Conservation (phyloP, 2,113 vertebrate species). For the Caracal caracal region DNA sequence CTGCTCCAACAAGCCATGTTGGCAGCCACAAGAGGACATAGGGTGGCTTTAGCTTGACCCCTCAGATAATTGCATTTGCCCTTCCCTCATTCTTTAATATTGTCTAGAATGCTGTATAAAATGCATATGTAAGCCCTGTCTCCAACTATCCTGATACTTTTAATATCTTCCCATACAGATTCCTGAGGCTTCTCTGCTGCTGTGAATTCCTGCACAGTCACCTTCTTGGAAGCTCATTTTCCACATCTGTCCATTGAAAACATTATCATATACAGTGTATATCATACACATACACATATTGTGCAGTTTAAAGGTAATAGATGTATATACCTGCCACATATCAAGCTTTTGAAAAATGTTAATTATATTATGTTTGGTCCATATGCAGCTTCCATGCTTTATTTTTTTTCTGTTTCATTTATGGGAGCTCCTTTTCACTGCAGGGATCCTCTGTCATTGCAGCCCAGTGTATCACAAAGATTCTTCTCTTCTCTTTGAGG, state of each 20-base stretch:
- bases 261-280: too few species aligned
- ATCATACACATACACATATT: neutral
- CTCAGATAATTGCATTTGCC: neutral
- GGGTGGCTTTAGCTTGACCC: neutral
- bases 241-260: neutral
- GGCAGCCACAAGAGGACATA: neutral
- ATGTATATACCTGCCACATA: neutral
- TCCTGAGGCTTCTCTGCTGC: neutral
- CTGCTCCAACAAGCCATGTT: neutral
- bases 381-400: neutral
- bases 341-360: neutral
- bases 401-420: neutral
- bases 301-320: neutral
- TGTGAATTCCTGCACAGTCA: neutral
- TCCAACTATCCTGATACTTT: neutral
- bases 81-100: neutral
- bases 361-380: neutral
- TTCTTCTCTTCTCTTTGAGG: neutral
- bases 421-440: neutral
- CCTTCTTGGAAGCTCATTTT: neutral
- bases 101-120: neutral
- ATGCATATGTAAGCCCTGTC: neutral
- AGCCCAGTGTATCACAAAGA: neutral
- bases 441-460: neutral
- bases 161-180: neutral